A percentile compares a stretch with the other conserved stretches of the same genome.
These are phyloP conservation scores for Rutilus rutilus DNA, from an alignment of 2,113 vertebrate genomes.

Conservation along the genomic window DNA sequence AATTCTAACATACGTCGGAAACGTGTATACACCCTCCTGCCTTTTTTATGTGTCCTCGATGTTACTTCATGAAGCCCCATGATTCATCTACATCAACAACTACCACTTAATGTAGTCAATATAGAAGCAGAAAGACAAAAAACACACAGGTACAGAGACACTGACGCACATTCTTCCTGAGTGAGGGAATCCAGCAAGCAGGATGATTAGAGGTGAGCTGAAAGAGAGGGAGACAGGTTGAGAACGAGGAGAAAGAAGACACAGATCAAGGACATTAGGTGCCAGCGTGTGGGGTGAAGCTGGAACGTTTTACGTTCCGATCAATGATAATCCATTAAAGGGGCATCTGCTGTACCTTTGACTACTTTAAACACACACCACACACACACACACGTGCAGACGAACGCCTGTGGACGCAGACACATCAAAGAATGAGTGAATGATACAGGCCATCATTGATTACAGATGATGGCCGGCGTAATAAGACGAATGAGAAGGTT, in stretches of 20 bases:
- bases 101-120: constrained; percentile 6
- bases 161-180: not conserved
- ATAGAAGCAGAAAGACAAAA: constrained; percentile 14
- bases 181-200: not conserved
- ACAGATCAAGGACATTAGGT: constrained; percentile 30
- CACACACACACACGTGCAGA: not conserved
- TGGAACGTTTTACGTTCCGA: constrained; percentile 12
- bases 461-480: not conserved
- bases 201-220: not conserved
- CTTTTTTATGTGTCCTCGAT: not conserved
- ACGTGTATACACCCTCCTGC: not conserved
- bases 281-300: not conserved
- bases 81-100: constrained; percentile 13
- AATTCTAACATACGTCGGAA: not conserved
- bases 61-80: not conserved
- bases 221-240: constrained; percentile 6
- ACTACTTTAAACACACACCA: constrained; percentile 18
- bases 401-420: constrained; percentile 14
- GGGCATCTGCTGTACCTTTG: constrained; percentile 36
- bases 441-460: constrained; percentile 24
- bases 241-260: constrained; percentile 9
- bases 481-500: constrained; percentile 26
- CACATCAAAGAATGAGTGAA: constrained; percentile 39
- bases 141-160: not conserved
- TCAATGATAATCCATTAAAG: constrained; percentile 36